These are phyloP conservation scores for Papio anubis DNA, from an alignment of 2,113 vertebrate species.

Conservation along the genomic window DNA sequence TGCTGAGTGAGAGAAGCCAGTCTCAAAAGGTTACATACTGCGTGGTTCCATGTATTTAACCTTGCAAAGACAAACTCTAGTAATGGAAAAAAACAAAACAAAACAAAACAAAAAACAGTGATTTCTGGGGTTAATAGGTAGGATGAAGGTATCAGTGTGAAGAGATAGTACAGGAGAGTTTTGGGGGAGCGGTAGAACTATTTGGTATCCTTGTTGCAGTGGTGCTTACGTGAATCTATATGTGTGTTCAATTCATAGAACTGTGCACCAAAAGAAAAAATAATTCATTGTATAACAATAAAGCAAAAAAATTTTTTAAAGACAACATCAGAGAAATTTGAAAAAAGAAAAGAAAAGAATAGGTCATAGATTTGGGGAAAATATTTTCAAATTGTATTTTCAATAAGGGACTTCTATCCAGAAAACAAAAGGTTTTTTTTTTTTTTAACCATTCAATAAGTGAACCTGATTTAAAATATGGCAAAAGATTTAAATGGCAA, in stretches of 20 bases:
- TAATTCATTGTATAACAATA: neutral
- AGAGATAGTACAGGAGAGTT: neutral
- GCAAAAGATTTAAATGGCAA: neutral
- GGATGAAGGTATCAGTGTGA: neutral
- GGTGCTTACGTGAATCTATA: neutral
- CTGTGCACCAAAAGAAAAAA: neutral
- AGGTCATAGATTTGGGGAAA: neutral
- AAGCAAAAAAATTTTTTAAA: neutral
- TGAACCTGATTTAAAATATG: neutral
- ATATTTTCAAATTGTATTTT: conserved; percentile 16
- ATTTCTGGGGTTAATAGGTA: neutral
- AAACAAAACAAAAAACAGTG: neutral
- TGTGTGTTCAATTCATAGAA: neutral
- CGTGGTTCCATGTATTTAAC: neutral
- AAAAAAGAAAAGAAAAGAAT: neutral
- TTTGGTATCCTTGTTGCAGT: neutral
- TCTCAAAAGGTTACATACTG: neutral
- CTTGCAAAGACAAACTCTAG: neutral
- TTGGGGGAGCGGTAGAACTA: neutral
- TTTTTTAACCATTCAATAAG: neutral
- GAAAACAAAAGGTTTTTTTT: neutral
- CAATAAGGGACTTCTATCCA: neutral
- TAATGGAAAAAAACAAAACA: neutral
- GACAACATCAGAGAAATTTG: neutral
- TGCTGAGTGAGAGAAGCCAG: neutral